phyloP scores from a whole-genome alignment of 92 coral and sea anemone genomes.

The Palythoa grandiflora region DNA sequence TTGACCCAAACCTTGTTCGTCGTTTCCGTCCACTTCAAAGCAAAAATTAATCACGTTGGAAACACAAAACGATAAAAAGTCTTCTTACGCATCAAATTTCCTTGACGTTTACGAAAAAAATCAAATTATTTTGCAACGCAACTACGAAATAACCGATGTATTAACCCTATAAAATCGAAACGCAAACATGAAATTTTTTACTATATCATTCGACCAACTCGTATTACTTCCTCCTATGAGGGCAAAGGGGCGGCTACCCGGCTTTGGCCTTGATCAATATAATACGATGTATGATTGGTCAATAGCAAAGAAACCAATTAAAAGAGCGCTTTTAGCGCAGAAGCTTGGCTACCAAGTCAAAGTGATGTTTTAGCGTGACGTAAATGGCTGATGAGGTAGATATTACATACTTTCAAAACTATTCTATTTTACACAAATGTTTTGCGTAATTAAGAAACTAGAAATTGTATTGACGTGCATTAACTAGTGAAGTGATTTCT shows the following conservation, averaged over 20 bases:
- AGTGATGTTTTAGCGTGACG: constrained; percentile 16
- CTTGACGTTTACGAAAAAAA: neutral
- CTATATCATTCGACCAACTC: neutral
- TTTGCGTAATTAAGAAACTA: neutral
- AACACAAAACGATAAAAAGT: neutral
- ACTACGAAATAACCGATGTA: neutral
- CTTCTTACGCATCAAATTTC: neutral
- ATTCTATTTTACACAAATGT: neutral
- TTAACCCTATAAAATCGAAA: neutral
- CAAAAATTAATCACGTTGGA: neutral
- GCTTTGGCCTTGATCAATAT: neutral
- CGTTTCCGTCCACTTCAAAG: neutral
- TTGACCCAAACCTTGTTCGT: neutral
- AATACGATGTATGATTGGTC: constrained; percentile 37
- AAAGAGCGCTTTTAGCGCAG: neutral
- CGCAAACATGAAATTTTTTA: neutral
- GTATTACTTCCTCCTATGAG: constrained; percentile 33
- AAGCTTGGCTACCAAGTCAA: constrained; percentile 19
- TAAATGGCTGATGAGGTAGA: constrained; percentile 31
- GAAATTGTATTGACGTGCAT: too few species aligned
- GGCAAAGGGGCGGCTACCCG: constrained; percentile 46
- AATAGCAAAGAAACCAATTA: neutral
- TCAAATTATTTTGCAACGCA: neutral
- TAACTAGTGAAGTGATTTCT: too few species aligned
- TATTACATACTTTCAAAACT: neutral